Evolutionary conservation across 2,888 invertebrate genomes (phyloP).

Genomic region (Ophion ventricosus): DNA sequence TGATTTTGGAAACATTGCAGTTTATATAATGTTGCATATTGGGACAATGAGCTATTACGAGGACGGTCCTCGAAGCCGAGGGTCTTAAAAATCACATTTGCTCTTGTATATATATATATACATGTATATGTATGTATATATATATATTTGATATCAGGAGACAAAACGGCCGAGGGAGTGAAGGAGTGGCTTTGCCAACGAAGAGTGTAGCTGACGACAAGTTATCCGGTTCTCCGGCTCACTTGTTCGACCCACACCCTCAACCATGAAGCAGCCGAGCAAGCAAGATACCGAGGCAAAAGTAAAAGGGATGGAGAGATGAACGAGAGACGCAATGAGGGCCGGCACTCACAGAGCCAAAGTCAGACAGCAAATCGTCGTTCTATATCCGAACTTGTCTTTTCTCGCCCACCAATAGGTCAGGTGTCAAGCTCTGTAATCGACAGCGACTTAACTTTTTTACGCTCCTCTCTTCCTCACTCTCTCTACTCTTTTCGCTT

Average conservation of each 20-base stretch:
- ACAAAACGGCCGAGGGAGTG: conserved; percentile 36
- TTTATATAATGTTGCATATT: background rate
- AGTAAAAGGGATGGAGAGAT: conserved; percentile 7
- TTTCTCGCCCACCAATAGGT: conserved; percentile 41
- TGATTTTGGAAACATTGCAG: background rate
- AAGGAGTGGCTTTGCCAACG: conserved; percentile 45
- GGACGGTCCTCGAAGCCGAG: too few relatives aligned
- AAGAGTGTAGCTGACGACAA: conserved; percentile 61
- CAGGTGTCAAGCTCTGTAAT: conserved; percentile 64
- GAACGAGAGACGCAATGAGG: conserved; percentile 31
- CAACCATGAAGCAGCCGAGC: conserved; percentile 42
- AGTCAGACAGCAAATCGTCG: conserved; percentile 43
- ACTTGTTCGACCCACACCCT: conserved; percentile 53
- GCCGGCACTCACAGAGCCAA: conserved; percentile 53
- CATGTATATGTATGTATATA: too few relatives aligned
- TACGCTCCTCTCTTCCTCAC: conserved; percentile 17
- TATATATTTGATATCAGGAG: conserved; percentile 19
- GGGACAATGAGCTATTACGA: too few relatives aligned
- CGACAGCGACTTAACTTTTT: conserved; percentile 66
- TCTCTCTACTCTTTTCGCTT: background rate
- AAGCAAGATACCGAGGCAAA: background rate
- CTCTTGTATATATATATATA: background rate
- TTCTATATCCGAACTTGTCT: conserved; percentile 8
- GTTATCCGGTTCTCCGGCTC: conserved; percentile 59
- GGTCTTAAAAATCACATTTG: too few relatives aligned